Conservation (phyloP, 2,888 invertebrate genomes). For the Meteorus cinctellus region DNA sequence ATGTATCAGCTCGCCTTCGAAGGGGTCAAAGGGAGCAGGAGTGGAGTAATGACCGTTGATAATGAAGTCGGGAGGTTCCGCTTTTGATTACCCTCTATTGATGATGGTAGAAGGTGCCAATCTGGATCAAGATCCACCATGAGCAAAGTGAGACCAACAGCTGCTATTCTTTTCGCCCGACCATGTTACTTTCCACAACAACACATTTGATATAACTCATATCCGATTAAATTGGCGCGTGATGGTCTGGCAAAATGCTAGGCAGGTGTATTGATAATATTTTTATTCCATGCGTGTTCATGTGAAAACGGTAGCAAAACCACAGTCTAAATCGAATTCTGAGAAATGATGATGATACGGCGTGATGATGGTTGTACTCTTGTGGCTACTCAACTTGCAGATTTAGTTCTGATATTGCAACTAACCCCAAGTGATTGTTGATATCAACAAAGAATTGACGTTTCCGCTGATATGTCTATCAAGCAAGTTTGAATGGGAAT, state of each 20-base stretch:
- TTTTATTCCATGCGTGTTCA: conserved; percentile 25
- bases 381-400: conserved; percentile 25
- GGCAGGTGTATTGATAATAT: conserved; percentile 25
- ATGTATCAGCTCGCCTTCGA: conserved; percentile 32
- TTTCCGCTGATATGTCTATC: not conserved
- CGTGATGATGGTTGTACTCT: conserved; percentile 1
- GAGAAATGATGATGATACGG: conserved; percentile 19
- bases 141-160: conserved; percentile 23
- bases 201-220: conserved; percentile 21
- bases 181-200: conserved; percentile 20
- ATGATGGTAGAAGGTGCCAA: conserved; percentile 54
- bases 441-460: conserved; percentile 28
- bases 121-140: conserved; percentile 38
- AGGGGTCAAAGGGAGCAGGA: conserved; percentile 13
- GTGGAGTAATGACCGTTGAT: conserved; percentile 36
- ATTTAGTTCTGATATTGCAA: not conserved
- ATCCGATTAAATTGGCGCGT: not conserved
- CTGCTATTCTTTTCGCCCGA: conserved; percentile 22
- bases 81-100: conserved; percentile 49
- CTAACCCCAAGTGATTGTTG: not conserved
- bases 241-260: conserved; percentile 17
- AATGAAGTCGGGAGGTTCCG: conserved; percentile 52
- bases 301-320: conserved; percentile 46
- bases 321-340: conserved; percentile 39
- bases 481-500: not conserved